phyloP scores from a whole-genome alignment of 2,888 invertebrate species.

The Zootermopsis nevadensis region DNA sequence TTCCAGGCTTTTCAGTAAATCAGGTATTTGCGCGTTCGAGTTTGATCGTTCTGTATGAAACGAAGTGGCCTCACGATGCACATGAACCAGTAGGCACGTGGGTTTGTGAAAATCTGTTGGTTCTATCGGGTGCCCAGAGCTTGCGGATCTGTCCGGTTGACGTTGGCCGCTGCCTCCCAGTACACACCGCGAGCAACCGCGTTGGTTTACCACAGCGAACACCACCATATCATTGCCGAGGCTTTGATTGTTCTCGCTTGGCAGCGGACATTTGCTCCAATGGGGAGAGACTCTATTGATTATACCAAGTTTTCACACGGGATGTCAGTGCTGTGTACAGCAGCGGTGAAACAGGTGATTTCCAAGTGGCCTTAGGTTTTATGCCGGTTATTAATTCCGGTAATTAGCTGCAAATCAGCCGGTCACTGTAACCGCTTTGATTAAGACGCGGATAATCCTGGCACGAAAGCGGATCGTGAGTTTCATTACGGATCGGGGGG shows the following conservation, averaged over 20 bases:
- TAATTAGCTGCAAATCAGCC: too few species aligned
- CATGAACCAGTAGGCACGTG: background rate
- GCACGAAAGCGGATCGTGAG: too few species aligned
- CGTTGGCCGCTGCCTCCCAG: background rate
- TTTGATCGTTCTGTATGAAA: too few species aligned
- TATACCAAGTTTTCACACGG: slow-evolving; percentile 1
- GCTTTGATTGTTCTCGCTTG: background rate
- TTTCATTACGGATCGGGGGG: too few species aligned
- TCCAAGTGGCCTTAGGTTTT: too few species aligned
- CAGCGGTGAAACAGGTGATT: background rate
- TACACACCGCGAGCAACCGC: background rate
- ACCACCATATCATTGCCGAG: background rate
- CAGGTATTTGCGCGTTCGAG: too few species aligned
- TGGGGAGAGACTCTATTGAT: background rate
- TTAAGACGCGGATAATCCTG: too few species aligned
- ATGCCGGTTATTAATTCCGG: too few species aligned
- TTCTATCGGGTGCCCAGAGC: background rate
- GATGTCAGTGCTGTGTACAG: background rate
- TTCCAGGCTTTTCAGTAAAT: too few species aligned
- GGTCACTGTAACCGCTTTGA: too few species aligned
- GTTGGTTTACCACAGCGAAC: background rate
- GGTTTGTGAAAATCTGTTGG: background rate
- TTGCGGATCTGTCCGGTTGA: background rate
- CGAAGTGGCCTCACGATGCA: too few species aligned
- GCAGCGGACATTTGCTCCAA: background rate